Base-by-base conservation (phyloP, 2,797 vertebrate species). In the Sebastes glaucus region DNA sequence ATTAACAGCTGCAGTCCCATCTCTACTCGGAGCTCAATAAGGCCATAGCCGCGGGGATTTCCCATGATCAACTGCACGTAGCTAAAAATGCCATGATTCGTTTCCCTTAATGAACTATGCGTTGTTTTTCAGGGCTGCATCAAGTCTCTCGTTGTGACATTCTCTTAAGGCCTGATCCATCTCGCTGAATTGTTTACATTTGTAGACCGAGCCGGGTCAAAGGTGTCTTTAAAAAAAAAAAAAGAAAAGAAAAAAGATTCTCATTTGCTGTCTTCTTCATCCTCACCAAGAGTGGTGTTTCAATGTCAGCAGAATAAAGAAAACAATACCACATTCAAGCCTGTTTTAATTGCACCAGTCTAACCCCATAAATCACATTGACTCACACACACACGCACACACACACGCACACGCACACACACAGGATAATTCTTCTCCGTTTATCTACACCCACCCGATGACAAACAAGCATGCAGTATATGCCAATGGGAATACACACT, bases 21-120 rank as follows among this genome's bases (percentile, higher is more conserved):
- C 85, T 89, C 73, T 71, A 74, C 77, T 83, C 70, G 64, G 74
- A 91, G 84, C 82, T 90, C 84, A 91, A 86, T 87, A 92, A 92
- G 86, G 83, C 80, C 79, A 66, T 80, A 71, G 78, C 92, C 80
- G 20, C 52, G 46, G 92, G 92, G 93, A 93, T 78, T 86, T 73
- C 69, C 81, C 88, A 59, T 85, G 72, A 90, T 83, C 82, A 90
- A 77, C 82, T 64, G 71, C 78, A 63, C 35, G 49, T 49, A 81
- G 82, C 81, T 79, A 79, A 92, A 94, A 93, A 88, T 79, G 82
- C 55, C 71, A 59, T 64, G 25, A 83, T 80, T 90, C 16, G 33
- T 88, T 92, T 93, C 33, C 64, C 27, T 77, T 94, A 89, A 92
- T 93, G 76, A 90, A 91, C 69, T 87, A 71, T 65, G 75, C 11